Conservation (phyloP, 1,140 invertebrate genomes). For the Ceratina calcarata region DNA sequence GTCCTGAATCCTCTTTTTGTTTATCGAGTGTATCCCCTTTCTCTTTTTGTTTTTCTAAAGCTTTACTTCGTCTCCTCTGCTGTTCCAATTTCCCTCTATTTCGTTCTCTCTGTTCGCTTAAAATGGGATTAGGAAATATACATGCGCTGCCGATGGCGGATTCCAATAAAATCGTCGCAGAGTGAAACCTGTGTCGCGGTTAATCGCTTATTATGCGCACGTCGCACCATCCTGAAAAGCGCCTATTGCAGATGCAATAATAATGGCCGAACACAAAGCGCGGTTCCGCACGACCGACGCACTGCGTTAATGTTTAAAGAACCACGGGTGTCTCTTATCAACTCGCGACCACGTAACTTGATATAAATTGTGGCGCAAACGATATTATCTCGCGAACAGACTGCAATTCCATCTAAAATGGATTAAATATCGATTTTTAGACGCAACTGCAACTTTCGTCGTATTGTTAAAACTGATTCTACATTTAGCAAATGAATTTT, state of each 20-base stretch:
- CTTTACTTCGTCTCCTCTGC: no score
- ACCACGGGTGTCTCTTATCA: constrained; percentile 4
- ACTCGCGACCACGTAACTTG: constrained; percentile 1
- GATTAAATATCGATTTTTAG: background rate
- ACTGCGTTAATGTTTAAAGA: constrained; percentile 9
- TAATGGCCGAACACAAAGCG: background rate
- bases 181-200: background rate
- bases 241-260: constrained; percentile 6
- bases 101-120: background rate
- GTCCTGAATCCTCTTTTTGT: no score
- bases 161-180: background rate
- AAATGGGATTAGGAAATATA: background rate
- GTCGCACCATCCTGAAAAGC: constrained; percentile 9
- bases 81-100: no score
- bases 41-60: no score
- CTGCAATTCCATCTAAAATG: background rate
- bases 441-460: background rate
- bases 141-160: background rate
- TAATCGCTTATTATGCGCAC: constrained; percentile 25
- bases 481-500: no score
- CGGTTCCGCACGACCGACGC: background rate
- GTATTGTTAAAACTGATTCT: background rate
- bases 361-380: constrained; percentile 5
- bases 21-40: no score
- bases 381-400: background rate